These are phyloP conservation scores for Candidula unifasciata DNA, from an alignment of 2,888 invertebrate genomes.

Conservation along the genomic window DNA sequence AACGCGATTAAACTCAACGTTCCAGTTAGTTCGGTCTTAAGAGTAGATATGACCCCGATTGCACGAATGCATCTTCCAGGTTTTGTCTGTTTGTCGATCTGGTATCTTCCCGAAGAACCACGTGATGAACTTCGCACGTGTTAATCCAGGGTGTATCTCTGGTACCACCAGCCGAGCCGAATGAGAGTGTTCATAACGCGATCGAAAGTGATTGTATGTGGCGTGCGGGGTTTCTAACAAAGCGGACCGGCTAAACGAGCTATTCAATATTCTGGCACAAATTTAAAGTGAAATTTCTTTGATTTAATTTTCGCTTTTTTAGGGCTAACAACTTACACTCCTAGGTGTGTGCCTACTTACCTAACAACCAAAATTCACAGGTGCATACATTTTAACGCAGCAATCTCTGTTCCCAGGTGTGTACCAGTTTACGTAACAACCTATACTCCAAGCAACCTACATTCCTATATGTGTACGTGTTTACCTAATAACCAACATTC, in stretches of 20 bases:
- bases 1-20: constrained; percentile 5
- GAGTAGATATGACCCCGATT: constrained; percentile 12
- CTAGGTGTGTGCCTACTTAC: too few relatives aligned
- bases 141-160: neutral
- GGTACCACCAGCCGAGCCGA: neutral
- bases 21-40: neutral
- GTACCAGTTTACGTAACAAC: too few relatives aligned
- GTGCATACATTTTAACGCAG: too few relatives aligned
- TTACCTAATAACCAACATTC: too few relatives aligned
- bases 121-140: constrained; percentile 26
- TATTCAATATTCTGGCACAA: too few relatives aligned
- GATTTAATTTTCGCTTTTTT: too few relatives aligned
- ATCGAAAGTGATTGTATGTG: constrained; percentile 5
- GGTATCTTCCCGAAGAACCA: neutral
- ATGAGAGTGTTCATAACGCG: neutral
- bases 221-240: neutral
- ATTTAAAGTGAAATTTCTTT: too few relatives aligned
- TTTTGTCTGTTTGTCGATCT: constrained; percentile 3
- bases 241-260: neutral
- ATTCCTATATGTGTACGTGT: too few relatives aligned
- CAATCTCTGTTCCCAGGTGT: too few relatives aligned
- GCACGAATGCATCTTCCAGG: neutral
- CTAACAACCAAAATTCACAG: too few relatives aligned
- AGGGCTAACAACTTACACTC: too few relatives aligned
- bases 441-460: too few relatives aligned